phyloP scores from a whole-genome alignment of 2,888 invertebrate genomes.

The Leptarthrus brevirostris region DNA sequence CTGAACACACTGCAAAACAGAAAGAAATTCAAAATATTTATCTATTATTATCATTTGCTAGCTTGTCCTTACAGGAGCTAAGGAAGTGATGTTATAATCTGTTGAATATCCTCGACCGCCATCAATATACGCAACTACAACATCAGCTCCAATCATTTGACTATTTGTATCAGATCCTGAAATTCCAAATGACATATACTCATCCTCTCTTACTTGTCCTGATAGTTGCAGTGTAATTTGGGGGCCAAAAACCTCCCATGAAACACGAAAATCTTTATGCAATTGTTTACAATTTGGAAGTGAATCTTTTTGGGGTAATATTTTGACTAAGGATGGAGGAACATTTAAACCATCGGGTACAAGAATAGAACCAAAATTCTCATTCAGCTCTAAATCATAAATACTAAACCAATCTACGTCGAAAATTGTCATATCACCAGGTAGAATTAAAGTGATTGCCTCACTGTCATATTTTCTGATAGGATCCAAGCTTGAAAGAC shows the following conservation, averaged over 20 bases:
- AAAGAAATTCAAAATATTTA: constrained; percentile 4
- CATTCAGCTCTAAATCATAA: constrained; percentile 76
- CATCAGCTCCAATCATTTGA: constrained; percentile 88
- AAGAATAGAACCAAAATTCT: constrained; percentile 79
- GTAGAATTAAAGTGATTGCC: constrained; percentile 79
- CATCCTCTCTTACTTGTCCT: constrained; percentile 76
- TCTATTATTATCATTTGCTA: neutral
- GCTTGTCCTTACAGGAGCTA: constrained; percentile 75
- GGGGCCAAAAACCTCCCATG: constrained; percentile 92
- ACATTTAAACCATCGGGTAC: constrained; percentile 86
- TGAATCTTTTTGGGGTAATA: constrained; percentile 72
- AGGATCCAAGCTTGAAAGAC: constrained; percentile 76
- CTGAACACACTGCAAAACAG: constrained; percentile 77
- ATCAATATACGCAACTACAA: constrained; percentile 81
- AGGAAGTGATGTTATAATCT: constrained; percentile 88
- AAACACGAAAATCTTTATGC: constrained; percentile 84
- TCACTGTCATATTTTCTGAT: constrained; percentile 78
- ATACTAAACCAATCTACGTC: constrained; percentile 87
- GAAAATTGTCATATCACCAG: constrained; percentile 85
- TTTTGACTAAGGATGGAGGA: constrained; percentile 83
- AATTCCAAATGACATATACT: constrained; percentile 90
- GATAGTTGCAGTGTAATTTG: constrained; percentile 87
- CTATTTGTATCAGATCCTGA: constrained; percentile 79
- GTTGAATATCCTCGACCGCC: constrained; percentile 77
- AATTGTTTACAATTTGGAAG: constrained; percentile 88